These are phyloP conservation scores for Eumaeus atala DNA, from an alignment of 1,140 invertebrate genomes.

Conservation along the genomic window DNA sequence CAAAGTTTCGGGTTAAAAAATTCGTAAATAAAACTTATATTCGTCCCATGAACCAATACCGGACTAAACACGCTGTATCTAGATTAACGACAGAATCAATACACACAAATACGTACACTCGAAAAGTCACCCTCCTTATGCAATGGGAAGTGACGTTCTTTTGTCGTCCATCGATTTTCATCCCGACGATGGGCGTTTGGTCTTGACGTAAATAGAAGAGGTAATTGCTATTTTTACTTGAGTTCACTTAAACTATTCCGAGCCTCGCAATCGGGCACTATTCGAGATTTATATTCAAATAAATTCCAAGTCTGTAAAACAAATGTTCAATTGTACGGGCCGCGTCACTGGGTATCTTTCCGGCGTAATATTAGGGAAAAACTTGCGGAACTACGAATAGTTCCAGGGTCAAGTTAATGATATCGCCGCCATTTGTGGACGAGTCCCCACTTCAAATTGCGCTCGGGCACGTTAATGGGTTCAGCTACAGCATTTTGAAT, in stretches of 20 bases:
- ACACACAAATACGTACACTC: no score
- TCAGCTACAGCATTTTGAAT: constrained; percentile 67
- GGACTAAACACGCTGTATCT: no score
- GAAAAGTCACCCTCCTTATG: no score
- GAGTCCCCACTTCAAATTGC: constrained; percentile 63
- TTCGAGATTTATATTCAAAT: background rate
- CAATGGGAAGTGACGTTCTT: no score
- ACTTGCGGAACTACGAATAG: constrained; percentile 61
- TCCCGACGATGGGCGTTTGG: no score
- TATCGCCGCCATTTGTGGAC: constrained; percentile 69
- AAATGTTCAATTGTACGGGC: constrained; percentile 21
- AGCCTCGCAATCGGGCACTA: constrained; percentile 1
- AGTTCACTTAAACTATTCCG: constrained; percentile 4
- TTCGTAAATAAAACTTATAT: no score
- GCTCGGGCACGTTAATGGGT: constrained; percentile 68
- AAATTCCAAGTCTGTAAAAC: constrained; percentile 18
- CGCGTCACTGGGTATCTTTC: constrained; percentile 40
- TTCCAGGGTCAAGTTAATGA: constrained; percentile 71
- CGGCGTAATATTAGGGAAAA: constrained; percentile 66
- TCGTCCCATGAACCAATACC: no score
- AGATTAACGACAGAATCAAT: no score
- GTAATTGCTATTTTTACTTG: constrained; percentile 9
- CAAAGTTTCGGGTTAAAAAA: no score
- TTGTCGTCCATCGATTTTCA: no score
- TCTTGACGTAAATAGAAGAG: background rate